Conservation (phyloP, 23 tunicate species). For the Diplosoma virens region DNA sequence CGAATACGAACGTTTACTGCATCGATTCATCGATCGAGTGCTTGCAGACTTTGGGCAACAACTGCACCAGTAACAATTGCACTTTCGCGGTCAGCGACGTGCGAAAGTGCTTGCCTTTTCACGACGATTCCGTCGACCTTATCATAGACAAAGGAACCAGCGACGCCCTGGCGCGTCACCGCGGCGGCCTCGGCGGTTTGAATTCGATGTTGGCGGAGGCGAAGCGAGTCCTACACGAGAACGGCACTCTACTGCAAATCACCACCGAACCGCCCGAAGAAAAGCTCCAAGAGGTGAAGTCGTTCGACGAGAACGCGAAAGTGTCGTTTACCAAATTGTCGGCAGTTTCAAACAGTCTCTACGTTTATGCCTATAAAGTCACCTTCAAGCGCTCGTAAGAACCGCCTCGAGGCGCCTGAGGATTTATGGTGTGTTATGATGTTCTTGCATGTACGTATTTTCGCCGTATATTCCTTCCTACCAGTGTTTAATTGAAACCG, state of each 20-base stretch:
- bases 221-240: slow-evolving; percentile 26
- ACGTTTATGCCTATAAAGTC: slow-evolving; percentile 13
- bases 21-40: slow-evolving; percentile 52
- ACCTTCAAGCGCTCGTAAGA: not conserved
- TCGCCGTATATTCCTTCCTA: no score
- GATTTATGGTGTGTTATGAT: no score
- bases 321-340: slow-evolving; percentile 7
- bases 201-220: slow-evolving; percentile 21
- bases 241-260: slow-evolving; percentile 53
- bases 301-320: not conserved
- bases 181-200: not conserved
- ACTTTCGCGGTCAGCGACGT: slow-evolving; percentile 43
- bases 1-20: slow-evolving; percentile 44
- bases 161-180: slow-evolving; percentile 53
- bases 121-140: slow-evolving; percentile 7
- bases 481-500: no score
- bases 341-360: not conserved
- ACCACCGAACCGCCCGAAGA: slow-evolving; percentile 77
- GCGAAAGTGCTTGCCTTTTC: slow-evolving; percentile 32
- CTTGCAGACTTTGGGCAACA: slow-evolving; percentile 6
- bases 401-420: no score
- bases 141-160: slow-evolving; percentile 78
- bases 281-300: slow-evolving; percentile 27
- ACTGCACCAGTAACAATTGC: not conserved
- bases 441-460: no score